Evolutionary conservation across 2,113 vertebrate genomes (phyloP), one percentile per base, ranked within the genome.

Genomic region (Raphicerus campestris): DNA sequence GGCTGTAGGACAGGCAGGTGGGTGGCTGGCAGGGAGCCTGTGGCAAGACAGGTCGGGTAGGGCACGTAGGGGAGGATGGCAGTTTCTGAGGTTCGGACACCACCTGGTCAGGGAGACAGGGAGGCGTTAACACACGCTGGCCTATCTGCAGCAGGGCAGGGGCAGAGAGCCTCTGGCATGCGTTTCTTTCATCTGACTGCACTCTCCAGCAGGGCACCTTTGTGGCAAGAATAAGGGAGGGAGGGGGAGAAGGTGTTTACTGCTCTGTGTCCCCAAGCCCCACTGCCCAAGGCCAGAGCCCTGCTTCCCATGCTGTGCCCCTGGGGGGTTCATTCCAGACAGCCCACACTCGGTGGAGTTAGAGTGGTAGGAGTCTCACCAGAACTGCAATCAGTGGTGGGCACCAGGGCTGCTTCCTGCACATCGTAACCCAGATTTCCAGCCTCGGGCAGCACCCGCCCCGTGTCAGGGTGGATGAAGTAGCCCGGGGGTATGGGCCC

Each of bases 361-460:
- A 32, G 39, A 2, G 45, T 24, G 24, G 88, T n/a, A 24, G 45
- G 47, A 16, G 55, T 73, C 98, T 98, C 97, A 99, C 98, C 96
- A 0, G 96, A 53, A 70, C 93, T 61, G 84, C 93, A 98, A 93
- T 99, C 99, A 10, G 98, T 97, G 16, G 98, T 98, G 26, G 98
- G 98, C 82, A 99, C 98, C 88, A 99, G 97, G 26, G 97, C 98
- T 3, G 98, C 98, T 30, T 83, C 98, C 60, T 96, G 58, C 8
- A 99, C 98, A 93, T 99, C 99, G 1, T 99, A 99, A 47, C 99
- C 99, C 66, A 99, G 86, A 1, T 99, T 99, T 16, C 99, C 99
- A 24, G 98, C 97, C 35, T 99, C 60, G 0, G 99, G 99, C 91
- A 99, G 98, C 32, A 99, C 97, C n/a, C 97, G 98, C 42, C 99